Evolutionary conservation across 1,140 invertebrate genomes (phyloP), one percentile per base, ranked within the genome.

Genomic region (Drosophila repletoides): DNA sequence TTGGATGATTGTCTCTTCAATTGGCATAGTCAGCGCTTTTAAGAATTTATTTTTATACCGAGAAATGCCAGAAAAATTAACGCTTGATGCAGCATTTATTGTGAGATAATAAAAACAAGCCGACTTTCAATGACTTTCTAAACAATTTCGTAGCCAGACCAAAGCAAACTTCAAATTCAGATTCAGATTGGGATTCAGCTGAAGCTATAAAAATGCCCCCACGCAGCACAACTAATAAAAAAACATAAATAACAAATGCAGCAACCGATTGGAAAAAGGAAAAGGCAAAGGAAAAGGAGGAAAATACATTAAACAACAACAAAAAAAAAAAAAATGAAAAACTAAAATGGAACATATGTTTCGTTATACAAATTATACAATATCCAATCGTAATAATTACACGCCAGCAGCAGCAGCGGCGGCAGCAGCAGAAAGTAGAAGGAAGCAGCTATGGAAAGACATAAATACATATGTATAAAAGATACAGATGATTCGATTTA

Each of bases 291-390:
- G 22, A 61, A 41, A 55, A 51, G 1, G 21, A 58, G 12, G 29
- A 36, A 28, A 58, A 52, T 31, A 33, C 36, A n/a, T n/a, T n/a
- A n/a, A n/a, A n/a, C n/a, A n/a, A n/a, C n/a, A n/a, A n/a, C n/a
- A 7, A 22, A 55, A 46, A 31, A 60, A 48, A 75, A 67, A 64
- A 65, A 40, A 65, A 74, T 74, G 73, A 74, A 84, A 77, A 79
- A 75, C 63, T 75, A 75, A 86, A 86, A 86, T 86, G 66, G 67
- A 84, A 84, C 80, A 84, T 87, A 84, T 84, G 80, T 84, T 84
- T 75, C 72, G 65, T 52, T 56, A 81, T 83, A 83, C 74, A 86
- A 86, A 84, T 86, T 84, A 86, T 64, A 56, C 26, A 73, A 86
- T 75, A 84, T 80, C 71, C 79, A 84, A 86, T 86, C 75, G 75